A percentile compares a stretch with the other conserved stretches of the same genome.
phyloP scores from a whole-genome alignment of 2,113 vertebrate species.

The Dipodomys ordii region DNA sequence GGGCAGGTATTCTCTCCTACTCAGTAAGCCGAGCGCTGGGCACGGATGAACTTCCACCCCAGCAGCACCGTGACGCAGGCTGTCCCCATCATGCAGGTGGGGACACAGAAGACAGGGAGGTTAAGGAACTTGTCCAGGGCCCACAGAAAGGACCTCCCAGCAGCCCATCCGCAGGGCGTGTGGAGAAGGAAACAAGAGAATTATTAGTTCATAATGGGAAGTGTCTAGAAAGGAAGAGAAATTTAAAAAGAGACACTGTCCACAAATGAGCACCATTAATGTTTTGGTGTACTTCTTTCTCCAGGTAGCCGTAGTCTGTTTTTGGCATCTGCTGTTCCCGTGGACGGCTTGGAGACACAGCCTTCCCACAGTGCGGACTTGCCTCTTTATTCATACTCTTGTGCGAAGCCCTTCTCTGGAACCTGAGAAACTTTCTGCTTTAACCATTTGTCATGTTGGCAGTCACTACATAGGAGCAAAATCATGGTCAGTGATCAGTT shows the following conservation, averaged over 20 bases:
- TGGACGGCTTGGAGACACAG: neutral
- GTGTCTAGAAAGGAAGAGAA: neutral
- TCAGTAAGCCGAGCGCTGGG: neutral
- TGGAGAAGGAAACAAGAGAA: neutral
- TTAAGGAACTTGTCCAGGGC: neutral
- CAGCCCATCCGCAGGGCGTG: neutral
- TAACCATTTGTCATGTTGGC: rapidly evolving
- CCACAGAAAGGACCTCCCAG: neutral
- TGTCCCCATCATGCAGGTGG: neutral
- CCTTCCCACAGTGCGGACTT: neutral
- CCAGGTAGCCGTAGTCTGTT: too few relatives aligned
- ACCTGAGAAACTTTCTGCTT: rapidly evolving
- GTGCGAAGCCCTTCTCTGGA: neutral
- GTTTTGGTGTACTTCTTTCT: too few relatives aligned
- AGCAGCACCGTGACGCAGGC: neutral
- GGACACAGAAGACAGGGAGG: neutral
- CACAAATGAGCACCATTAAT: neutral
- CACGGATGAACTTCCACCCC: neutral
- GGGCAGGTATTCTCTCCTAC: neutral
- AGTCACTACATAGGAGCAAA: rapidly evolving
- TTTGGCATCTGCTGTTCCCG: neutral
- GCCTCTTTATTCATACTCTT: neutral
- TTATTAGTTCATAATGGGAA: neutral
- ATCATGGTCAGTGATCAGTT: rapidly evolving
- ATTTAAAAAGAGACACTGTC: neutral